A percentile compares a stretch with the other conserved stretches of the same genome.
Evolutionary conservation across 92 coral and sea anemone genomes (phyloP).

Genomic region (Bergia puertoricense): DNA sequence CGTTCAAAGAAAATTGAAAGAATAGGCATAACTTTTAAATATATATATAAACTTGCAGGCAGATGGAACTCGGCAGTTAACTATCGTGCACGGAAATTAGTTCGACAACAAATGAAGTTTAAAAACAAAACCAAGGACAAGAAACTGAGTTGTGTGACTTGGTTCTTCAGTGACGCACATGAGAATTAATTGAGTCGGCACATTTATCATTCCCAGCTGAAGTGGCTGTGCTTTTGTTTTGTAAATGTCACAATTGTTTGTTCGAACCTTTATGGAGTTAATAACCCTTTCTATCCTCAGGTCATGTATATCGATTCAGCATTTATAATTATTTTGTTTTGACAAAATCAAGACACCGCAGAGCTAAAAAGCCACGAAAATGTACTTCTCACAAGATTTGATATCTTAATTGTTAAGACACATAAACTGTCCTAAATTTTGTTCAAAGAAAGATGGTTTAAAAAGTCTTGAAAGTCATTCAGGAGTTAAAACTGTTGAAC

Average conservation of each 20-base stretch:
- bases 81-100: neutral
- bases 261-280: neutral
- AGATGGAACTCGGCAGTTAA: neutral
- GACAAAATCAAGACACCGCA: neutral
- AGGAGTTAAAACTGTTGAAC: neutral
- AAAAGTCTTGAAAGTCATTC: neutral
- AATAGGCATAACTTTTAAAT: neutral
- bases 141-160: neutral
- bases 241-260: neutral
- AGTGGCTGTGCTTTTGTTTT: conserved; percentile 6
- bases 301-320: conserved; percentile 6
- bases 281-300: conserved; percentile 1
- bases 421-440: neutral
- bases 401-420: neutral
- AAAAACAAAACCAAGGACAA: neutral
- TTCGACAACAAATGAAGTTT: neutral
- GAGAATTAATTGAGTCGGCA: neutral
- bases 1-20: neutral
- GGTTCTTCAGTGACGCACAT: neutral
- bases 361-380: neutral
- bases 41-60: neutral
- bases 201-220: conserved; percentile 17
- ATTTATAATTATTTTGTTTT: neutral
- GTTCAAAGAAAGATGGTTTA: neutral
- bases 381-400: neutral